Base-by-base conservation (phyloP, 2,888 invertebrate genomes). In the Muschampia plurimacula region DNA sequence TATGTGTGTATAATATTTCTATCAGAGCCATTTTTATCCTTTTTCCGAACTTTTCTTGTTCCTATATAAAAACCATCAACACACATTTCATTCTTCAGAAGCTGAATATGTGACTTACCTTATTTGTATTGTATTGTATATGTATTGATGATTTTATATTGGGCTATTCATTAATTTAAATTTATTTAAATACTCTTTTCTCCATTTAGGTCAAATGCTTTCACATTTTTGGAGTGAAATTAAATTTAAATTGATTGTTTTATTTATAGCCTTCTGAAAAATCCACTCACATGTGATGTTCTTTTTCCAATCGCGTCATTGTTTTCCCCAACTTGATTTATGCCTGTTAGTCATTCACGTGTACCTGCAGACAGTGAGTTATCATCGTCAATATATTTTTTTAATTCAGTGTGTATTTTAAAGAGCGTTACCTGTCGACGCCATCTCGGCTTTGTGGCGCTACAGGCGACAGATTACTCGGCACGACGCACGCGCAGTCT, bases 401-500 rank as follows among this genome's bases (percentile, higher is more conserved):
- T 70, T 79, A 80, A 79, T 81, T 77, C 72, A 79, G 78, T 78
- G 79, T 80, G 76, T 77, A 72, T 77, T 77, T 78, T 79, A 80
- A 79, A 79, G 79, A 83, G 83, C 82, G 81, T 55, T 83, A 83
- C 81, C 83, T 87, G 88, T 85, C 87, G 85, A 82, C 83, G 82
- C 75, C 73, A 72, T 78, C 81, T 83, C 84, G 82, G 82, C 82
- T 77, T 81, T 79, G 78, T 79, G 84, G 84, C 86, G 84, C 81
- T 85, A 84, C 79, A 74, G 75, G 77, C 70, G 83, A 79, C 83
- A 85, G 80, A 80, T 83, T 80, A 84, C 83, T 81, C 86, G 87
- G 84, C 85, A 82, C 83, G 83, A 79, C 88, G 86, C 86, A 82
- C 86, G 89, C 92, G 91, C 91, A 90, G 90, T 91, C 82, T 82